Evolutionary conservation across 1,140 invertebrate species (phyloP), one percentile per base, ranked within the genome.

Genomic region (Teleopsis dalmanni): DNA sequence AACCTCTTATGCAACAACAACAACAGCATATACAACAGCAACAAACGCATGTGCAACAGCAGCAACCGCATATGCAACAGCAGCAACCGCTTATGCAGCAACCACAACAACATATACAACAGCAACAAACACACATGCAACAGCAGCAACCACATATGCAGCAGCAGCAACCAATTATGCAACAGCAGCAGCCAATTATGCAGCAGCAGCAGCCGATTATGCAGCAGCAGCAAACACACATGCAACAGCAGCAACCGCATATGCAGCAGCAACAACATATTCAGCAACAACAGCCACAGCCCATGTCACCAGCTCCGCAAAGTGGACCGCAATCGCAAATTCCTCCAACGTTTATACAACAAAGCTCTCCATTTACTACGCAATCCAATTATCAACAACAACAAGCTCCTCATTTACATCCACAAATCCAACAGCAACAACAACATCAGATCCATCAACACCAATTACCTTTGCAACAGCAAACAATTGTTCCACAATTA

Each of bases 181-280:
- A 26, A 13, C 47, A 48, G 34, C 47, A 48, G 34, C 36, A 41
- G 16, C 10, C 14, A 13, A 36, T 27, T 29, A n/a, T 13, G 19
- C 45, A 47, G 18, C 33, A 34, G 14, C 45, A 47, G 22, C 31
- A 16, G 6, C n/a, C n/a, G n/a, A n/a, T n/a, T n/a, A n/a, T n/a
- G n/a, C n/a, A n/a, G n/a, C 46, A 13, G 21, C 46, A 25, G 27
- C 46, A 29, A 35, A 22, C 16, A 37, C 34, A 14, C 13, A 27
- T 22, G 16, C 47, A 27, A 27, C 36, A 41, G 35, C 3, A 23
- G 14, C 26, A 41, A 29, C 76, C 77, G 52, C 56, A 76, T 35
- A 75, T 76, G 49, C 40, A 35, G 3, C 49, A 44, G 11, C 48
- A 43, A 22, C 41, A 44, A 16, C 43, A 40, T 22, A 41, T 37